phyloP scores from a whole-genome alignment of 2,113 vertebrate genomes.

The Crotalus horridus region DNA sequence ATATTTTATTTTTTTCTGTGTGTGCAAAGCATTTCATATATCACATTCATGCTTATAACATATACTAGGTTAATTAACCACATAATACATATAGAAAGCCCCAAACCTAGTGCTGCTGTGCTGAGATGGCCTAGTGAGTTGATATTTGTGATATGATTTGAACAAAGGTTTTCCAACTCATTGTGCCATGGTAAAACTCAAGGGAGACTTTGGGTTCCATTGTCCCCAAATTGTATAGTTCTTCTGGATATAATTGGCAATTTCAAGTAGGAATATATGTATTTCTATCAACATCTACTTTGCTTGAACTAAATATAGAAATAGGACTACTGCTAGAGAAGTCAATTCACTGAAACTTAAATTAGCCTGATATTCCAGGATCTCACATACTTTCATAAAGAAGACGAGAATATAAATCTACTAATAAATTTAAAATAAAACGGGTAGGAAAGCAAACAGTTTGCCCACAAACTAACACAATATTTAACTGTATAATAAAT shows the following conservation, averaged over 20 bases:
- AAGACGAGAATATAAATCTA: background rate
- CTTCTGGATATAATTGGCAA: background rate
- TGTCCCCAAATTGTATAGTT: background rate
- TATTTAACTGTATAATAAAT: slow-evolving; percentile 17
- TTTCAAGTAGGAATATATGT: background rate
- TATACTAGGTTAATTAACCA: background rate
- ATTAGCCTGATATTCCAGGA: background rate
- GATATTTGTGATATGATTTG: background rate
- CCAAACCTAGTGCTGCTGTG: background rate
- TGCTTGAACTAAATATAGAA: background rate
- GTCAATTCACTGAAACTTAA: background rate
- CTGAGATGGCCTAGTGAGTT: background rate
- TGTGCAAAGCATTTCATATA: background rate
- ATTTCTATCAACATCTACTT: background rate
- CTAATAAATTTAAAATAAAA: background rate
- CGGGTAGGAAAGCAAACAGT: slow-evolving; percentile 19
- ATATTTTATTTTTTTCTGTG: background rate
- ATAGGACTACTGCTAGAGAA: background rate
- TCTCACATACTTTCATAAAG: background rate
- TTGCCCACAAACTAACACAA: background rate
- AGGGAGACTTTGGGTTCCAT: background rate
- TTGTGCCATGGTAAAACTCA: background rate
- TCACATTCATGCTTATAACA: background rate
- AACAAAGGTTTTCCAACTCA: background rate
- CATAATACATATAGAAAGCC: background rate